phyloP scores from a whole-genome alignment of 2,888 invertebrate genomes.

The Protophormia terraenovae region DNA sequence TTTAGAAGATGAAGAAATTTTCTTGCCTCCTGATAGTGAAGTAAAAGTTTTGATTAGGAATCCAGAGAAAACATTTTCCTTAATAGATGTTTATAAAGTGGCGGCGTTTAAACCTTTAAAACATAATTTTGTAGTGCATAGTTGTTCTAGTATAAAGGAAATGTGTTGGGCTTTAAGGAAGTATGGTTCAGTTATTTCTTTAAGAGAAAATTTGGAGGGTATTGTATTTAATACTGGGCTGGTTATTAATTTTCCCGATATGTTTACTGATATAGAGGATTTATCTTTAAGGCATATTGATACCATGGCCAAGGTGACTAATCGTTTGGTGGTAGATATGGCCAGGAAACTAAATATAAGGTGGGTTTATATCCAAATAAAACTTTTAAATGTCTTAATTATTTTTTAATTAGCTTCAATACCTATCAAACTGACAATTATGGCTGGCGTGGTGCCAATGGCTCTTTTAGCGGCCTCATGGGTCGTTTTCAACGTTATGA shows the following conservation, averaged over 20 bases:
- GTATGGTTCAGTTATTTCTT: slow-evolving; percentile 76
- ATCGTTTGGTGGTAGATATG: slow-evolving; percentile 78
- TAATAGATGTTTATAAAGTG: slow-evolving; percentile 78
- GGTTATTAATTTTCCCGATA: slow-evolving; percentile 79
- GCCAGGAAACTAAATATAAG: slow-evolving; percentile 80
- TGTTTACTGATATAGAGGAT: slow-evolving; percentile 79
- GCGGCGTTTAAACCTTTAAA: slow-evolving; percentile 73
- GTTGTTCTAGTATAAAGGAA: slow-evolving; percentile 63
- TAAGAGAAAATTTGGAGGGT: slow-evolving; percentile 78
- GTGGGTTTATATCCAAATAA: slow-evolving; percentile 69
- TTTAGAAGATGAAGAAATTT: slow-evolving; percentile 74
- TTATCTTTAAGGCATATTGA: slow-evolving; percentile 79
- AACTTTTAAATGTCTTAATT: neutral
- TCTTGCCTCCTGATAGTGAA: slow-evolving; percentile 78
- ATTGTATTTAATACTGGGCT: slow-evolving; percentile 77
- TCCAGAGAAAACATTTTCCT: slow-evolving; percentile 47
- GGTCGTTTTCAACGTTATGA: slow-evolving; percentile 83
- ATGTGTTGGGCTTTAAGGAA: slow-evolving; percentile 70
- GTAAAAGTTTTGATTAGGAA: slow-evolving; percentile 72
- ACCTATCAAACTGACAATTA: slow-evolving; percentile 81
- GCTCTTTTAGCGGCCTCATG: slow-evolving; percentile 83
- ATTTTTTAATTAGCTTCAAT: slow-evolving; percentile 73
- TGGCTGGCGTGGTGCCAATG: slow-evolving; percentile 83
- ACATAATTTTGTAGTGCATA: slow-evolving; percentile 65
- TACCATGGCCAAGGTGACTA: slow-evolving; percentile 81